phyloP scores from a whole-genome alignment of 2,113 vertebrate species.

The Poecilia latipinna region DNA sequence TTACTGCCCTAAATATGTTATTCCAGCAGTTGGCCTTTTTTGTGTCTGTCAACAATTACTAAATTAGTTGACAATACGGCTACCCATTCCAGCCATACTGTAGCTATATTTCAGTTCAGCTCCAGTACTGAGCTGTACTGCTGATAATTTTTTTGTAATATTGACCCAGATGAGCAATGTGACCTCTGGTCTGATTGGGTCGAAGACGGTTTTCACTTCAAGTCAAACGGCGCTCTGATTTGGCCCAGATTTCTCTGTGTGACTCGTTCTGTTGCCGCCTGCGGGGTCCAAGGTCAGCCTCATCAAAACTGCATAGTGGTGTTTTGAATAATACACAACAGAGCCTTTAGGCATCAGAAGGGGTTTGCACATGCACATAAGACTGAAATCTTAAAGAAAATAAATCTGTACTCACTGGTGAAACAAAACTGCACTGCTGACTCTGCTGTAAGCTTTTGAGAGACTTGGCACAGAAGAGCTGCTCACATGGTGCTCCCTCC shows the following conservation, averaged over 20 bases:
- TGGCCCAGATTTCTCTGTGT: constrained; percentile 22
- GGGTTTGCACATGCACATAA: background rate
- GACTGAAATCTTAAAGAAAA: constrained; percentile 23
- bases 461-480: constrained; percentile 19
- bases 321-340: background rate
- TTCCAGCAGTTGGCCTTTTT: no score
- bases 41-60: no score
- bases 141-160: background rate
- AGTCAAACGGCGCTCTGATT: background rate
- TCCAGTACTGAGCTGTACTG: no score
- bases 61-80: no score
- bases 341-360: background rate
- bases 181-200: constrained; percentile 15
- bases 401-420: constrained; percentile 62
- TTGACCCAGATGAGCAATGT: constrained; percentile 12
- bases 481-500: constrained; percentile 27
- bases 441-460: constrained; percentile 6
- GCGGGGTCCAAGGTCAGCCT: constrained; percentile 47
- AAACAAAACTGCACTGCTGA: constrained; percentile 27
- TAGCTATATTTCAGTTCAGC: no score
- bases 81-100: no score
- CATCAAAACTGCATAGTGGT: background rate
- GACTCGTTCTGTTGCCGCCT: constrained; percentile 15
- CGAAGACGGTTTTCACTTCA: constrained; percentile 19
- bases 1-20: no score